Evolutionary conservation across 2,888 invertebrate genomes (phyloP), one percentile per base, ranked within the genome.

Genomic region (Parapristionchus giblindavisi): DNA sequence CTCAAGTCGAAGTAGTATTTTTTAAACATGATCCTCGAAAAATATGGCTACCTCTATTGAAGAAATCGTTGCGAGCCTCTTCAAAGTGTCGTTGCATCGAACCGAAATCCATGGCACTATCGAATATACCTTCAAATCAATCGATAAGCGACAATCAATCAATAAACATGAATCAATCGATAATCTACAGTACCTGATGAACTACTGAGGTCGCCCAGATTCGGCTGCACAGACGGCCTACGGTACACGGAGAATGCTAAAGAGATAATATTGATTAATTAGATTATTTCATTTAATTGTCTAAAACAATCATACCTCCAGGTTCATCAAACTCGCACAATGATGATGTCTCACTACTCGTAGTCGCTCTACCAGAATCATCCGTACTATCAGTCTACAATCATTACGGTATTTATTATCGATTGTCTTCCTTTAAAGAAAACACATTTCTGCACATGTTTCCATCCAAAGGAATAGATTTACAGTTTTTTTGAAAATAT

Each of bases 161-260:
- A 32, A 40, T 40, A 61, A 38, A 40, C 24, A 24, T 29, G 32
- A 32, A 58, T 3, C 21, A 21, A 52, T 4, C 52, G 5, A 52
- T 24, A 11, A 14, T 24, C n/a, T 61, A 38, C 61, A 36, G 61
- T 61, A 61, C 61, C 61, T 27, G 61, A 61, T n/a, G 60, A 60
- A 36, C 60, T 60, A 6, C 34, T 36, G 0, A 60, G 36, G 6
- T 60, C 60, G 1, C 60, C 60, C 8, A 36, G 34, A 40, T 61
- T 38, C 3, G 61, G 61, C 14, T 40, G 40, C n/a, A n/a, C n/a
- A 24, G 66, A 48, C 34, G 66, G 66, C 3, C 74, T 40, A 36
- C 80, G 80, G 65, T 78, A 82, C 11, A 80, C 80, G 1, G 78
- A 73, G 58, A 81, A 81, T 1, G 81, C 81, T 43, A 77, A 76